phyloP scores from a whole-genome alignment of 2,113 vertebrate genomes.

The Varanus salvator region DNA sequence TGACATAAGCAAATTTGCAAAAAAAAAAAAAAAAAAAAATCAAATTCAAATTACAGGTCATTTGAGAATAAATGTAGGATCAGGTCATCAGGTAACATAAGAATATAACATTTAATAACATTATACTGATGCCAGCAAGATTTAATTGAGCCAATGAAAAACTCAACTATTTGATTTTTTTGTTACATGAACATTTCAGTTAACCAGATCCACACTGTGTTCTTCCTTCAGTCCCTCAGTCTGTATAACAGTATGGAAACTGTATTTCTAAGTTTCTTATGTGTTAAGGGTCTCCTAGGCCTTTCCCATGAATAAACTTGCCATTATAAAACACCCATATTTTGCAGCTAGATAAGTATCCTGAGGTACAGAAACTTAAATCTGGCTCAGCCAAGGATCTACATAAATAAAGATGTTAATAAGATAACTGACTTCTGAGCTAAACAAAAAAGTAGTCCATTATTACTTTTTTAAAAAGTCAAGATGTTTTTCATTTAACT shows the following conservation, averaged over 20 bases:
- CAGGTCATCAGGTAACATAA: neutral
- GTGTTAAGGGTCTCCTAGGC: neutral
- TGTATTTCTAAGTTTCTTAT: neutral
- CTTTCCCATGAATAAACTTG: neutral
- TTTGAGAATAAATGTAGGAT: neutral
- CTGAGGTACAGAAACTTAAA: neutral
- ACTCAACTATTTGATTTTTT: neutral
- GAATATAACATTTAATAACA: neutral
- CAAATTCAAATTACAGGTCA: neutral
- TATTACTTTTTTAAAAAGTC: neutral
- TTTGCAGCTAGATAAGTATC: neutral
- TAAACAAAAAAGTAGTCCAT: slow-evolving; percentile 12
- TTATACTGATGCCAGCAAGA: neutral
- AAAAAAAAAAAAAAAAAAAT: neutral
- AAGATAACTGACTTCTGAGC: neutral
- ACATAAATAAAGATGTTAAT: neutral
- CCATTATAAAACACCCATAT: neutral
- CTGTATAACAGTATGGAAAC: neutral
- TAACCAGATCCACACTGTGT: neutral
- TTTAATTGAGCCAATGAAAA: neutral
- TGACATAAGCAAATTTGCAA: neutral
- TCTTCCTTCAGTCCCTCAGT: neutral
- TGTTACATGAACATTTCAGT: neutral
- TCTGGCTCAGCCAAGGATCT: neutral
- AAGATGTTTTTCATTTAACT: slow-evolving; percentile 16